A percentile compares a stretch with the other conserved stretches of the same genome.
Conservation (phyloP, 1,140 invertebrate genomes). For the Leptoteleia sp. region DNA sequence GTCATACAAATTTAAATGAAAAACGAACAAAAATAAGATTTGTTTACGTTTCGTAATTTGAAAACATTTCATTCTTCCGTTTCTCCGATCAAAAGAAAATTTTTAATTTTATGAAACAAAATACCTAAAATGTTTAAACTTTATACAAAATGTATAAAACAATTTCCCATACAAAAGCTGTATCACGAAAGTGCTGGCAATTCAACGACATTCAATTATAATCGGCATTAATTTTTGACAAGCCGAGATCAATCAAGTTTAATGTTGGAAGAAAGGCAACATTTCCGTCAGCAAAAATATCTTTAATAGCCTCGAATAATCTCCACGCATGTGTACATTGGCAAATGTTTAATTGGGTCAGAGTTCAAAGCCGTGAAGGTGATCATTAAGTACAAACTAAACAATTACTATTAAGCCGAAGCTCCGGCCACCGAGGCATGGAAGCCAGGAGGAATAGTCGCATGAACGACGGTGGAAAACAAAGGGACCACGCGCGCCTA, state of each 20-base stretch:
- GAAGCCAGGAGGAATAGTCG: slow-evolving; percentile 64
- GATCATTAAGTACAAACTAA: slow-evolving; percentile 60
- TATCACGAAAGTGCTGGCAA: no score
- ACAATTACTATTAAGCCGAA: slow-evolving; percentile 59
- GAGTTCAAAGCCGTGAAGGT: slow-evolving; percentile 57
- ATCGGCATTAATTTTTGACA: neutral
- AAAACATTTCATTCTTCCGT: no score
- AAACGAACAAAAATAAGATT: no score
- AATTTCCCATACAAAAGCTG: no score
- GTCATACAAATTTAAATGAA: no score
- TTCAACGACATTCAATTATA: slow-evolving; percentile 14
- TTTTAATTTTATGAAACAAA: no score
- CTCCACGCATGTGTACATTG: slow-evolving; percentile 26
- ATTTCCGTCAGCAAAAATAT: slow-evolving; percentile 28
- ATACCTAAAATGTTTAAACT: no score
- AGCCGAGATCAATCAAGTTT: slow-evolving; percentile 27
- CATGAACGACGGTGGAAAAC: slow-evolving; percentile 70
- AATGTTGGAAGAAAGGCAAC: slow-evolving; percentile 4
- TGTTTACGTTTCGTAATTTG: no score
- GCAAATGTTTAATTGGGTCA: slow-evolving; percentile 61
- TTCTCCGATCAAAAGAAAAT: no score
- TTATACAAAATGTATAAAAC: no score
- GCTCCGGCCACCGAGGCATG: slow-evolving; percentile 20
- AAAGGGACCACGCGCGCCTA: slow-evolving; percentile 73
- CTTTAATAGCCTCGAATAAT: slow-evolving; percentile 35